phyloP scores from a whole-genome alignment of 2,113 vertebrate species.

The Garra rufa region DNA sequence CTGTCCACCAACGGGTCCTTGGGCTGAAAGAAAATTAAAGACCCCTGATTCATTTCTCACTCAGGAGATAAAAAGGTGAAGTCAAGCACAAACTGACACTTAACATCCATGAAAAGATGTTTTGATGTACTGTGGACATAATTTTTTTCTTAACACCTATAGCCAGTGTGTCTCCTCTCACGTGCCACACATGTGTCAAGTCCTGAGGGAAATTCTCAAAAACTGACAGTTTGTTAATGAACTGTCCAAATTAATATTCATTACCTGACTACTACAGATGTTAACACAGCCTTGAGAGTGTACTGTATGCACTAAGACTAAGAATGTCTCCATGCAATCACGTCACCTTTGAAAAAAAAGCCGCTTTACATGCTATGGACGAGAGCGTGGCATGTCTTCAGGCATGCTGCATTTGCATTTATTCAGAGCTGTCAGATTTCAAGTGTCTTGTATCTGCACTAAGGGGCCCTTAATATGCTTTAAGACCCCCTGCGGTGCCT shows the following conservation, averaged over 20 bases:
- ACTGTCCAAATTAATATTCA: constrained; percentile 61
- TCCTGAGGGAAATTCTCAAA: constrained; percentile 15
- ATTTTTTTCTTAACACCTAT: too few relatives aligned
- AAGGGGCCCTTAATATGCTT: constrained; percentile 53
- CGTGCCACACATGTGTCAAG: not conserved
- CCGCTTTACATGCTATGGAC: not conserved
- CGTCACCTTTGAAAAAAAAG: not conserved
- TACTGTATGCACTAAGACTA: constrained; percentile 14
- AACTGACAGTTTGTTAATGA: constrained; percentile 45
- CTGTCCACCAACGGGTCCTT: not conserved
- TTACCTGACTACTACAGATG: constrained; percentile 47
- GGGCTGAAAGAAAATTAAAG: not conserved
- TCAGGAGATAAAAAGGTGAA: not conserved
- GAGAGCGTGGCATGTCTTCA: constrained; percentile 24
- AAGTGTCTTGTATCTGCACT: constrained; percentile 35
- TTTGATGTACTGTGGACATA: not conserved
- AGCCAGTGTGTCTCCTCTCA: not conserved
- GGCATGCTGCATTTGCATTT: constrained; percentile 48
- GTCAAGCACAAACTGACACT: not conserved
- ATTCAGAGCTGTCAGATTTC: constrained; percentile 54
- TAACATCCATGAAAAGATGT: not conserved
- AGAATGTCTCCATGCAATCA: constrained; percentile 52
- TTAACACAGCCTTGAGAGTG: constrained; percentile 38
- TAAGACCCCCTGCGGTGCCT: constrained; percentile 41
- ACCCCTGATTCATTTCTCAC: not conserved